Base-by-base conservation (phyloP, 1,140 invertebrate species). In the Sminthurides bifidus region DNA sequence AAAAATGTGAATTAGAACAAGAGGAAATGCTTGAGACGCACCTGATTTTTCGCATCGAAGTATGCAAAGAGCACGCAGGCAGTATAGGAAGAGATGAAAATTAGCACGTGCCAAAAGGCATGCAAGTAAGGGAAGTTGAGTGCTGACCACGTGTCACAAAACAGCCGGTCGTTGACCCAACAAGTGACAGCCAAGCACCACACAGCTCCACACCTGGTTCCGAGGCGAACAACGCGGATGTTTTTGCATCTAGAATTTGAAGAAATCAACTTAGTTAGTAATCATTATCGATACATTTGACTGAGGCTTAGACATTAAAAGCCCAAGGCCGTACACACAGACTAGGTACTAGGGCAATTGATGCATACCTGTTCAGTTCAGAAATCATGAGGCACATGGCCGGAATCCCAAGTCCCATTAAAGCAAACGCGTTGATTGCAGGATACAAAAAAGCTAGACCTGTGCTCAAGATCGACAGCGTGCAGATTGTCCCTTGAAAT, bases 71-170 rank as follows among this genome's bases (percentile, higher is more conserved):
- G 73, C 21, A 87, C 84, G 31, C 83, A 74, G 8, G 79, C 79
- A 6, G 61, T 19, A 46, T 63, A 63, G 41, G 81, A 79, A 0
- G 82, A 79, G 40, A 87, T 82, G 60, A 85, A 85, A 60, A 85
- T 85, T 37, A 87, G 77, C 19, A 87, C 73, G 70, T 87, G 85
- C 84, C 84, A 87, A 6, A 85, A 73, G 15, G 80, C 83, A 69
- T 87, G 85, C 60, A 87, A 72, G 70, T 87, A 86, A 0, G 84
- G 83, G 64, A 87, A 83, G 68, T 84, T 78, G 19, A 85, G 74
- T 8, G 77, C 76, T 0, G 80, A 75, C 82, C 82, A 86, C 21
- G 81, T 76, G 63, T 85, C 81, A 67, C 85, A 87, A 68, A 85
- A 83, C 59, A 85, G 70, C 23, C 81, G 72, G 71, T 87, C 85